Evolutionary conservation across 2,113 vertebrate genomes (phyloP), one percentile per base, ranked within the genome.

Genomic region (Toxotes jaculatrix): DNA sequence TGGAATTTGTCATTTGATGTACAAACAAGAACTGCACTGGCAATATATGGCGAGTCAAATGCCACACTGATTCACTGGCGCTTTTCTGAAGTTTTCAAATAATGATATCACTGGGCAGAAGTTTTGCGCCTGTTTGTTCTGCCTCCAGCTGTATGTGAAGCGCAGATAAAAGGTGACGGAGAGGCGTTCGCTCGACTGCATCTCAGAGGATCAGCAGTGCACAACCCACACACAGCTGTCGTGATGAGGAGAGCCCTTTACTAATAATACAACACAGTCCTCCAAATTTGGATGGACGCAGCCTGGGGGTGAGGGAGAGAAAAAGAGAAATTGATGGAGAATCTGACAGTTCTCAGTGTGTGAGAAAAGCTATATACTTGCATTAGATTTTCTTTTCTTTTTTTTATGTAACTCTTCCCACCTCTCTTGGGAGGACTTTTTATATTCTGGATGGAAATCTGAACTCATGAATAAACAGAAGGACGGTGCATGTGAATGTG

Each of bases 381-480:
- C 27, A 59, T 60, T 36, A 70, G 17, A 76, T 62, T 67, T 64
- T 49, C 9, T 21, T 43, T 7, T 40, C 47, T 36, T 73, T 14
- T 53, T 72, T 23, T 67, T 45, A 9, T 72, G 36, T 38, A 56
- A 59, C 59, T 79, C 63, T 53, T 72, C 4, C 27, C 73, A 65
- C 27, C 13, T 86, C 77, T 81, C 64, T 31, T 57, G 73, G 80
- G 88, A 77, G 31, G 82, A 77, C 45, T 13, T 71, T 36, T 64
- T 55, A 71, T 66, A 51, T 67, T 60, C 60, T 67, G 61, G 77
- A 82, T 88, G 17, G 47, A 88, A 88, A 87, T 51, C 70, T 61
- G 77, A 76, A 83, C 82, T 88, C 68, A 82, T 89, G 76, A 89
- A 90, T 88, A 89, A 89, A 88, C 81, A 86, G 64, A 55, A 61